Base-by-base conservation (phyloP, 2,888 invertebrate species). In the Seira ritae region DNA sequence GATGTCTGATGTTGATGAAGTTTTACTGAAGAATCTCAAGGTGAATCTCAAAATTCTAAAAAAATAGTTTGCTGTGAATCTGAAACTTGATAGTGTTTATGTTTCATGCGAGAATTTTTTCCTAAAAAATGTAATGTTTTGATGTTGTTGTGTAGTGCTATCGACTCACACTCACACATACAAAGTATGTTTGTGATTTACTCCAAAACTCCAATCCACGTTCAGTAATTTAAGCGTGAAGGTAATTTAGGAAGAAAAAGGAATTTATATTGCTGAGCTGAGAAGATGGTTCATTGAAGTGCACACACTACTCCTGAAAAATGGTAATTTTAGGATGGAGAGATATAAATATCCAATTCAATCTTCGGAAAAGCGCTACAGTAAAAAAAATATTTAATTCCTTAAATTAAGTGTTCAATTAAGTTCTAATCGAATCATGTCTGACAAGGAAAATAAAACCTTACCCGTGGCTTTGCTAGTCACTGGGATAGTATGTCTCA, bases 401-500 rank as follows among this genome's bases (percentile, higher is more conserved):
- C 6, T 42, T 42, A 8, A 42, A 20, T 60, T 37, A 75, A 75
- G 74, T 75, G 74, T 73, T 73, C 68, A 74, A 74, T 80, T 20
- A 31, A 31, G 20, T 42, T 46, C 1, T 31, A 23, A 22, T 60
- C 31, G 31, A 31, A 31, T 31, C n/a, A 80, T 80, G 80, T 74
- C 80, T 70, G 75, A 80, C 24, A 74, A 80, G 84, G 84, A 84
- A 24, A 77, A 84, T 22, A 80, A 80, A 72, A 74, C 77, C 6
- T 69, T 84, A 31, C 77, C 84, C 24, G 78, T 79, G 78, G 77
- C 82, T 23, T 23, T 82, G 15, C 79, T 85, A 23, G 75, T 82
- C 72, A 72, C 79, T 12, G 85, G 85, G 67, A 82, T 85, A 46
- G 67, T 79, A n/a, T 81, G 75, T 37, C 82, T 85, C 20, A 85